Base-by-base conservation (phyloP, 2,888 invertebrate genomes). In the Heliconius charithonia region DNA sequence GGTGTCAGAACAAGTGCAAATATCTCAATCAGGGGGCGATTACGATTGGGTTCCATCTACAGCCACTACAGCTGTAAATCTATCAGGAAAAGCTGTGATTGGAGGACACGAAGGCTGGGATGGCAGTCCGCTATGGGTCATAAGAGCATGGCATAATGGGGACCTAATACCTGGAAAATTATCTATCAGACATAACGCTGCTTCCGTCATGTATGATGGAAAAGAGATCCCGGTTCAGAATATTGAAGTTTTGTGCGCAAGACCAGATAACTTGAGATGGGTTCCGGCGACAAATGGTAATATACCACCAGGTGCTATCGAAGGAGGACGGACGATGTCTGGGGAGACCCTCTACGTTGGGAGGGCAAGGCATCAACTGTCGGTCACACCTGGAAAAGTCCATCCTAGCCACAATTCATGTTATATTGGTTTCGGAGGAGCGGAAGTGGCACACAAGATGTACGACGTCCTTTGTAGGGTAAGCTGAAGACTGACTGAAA, bases 371-470 rank as follows among this genome's bases (percentile, higher is more conserved):
- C 95, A 96, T 85, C 95, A 96, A 85, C 91, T 96, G 13, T 96
- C 95, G 0, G 87, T 96, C 13, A 95, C 96, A 7, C 96, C 96
- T 4, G 96, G 96, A 16, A 96, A 96, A 85, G 89, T 96, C 10
- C 93, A 94, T 6, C 94, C 94, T 0, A 93, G 92, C 76, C 92
- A 92, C 74, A 89, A 90, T 51, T 85, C 89, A 16, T 94, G 94
- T 76, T 94, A 93, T 79, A 95, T 95, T 13, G 90, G 90, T 0
- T 94, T 95, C 77, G 91, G 87, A 19, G 95, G 95, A 0, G 86
- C 88, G 3, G 95, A 95, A 83, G 91, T 94, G 0, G 86, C 93
- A 0, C 90, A 91, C 51, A 93, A 91, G 77, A 92, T 91, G 86
- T 95, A 94, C 51, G 95, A 95, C 74, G 94, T 95, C 2, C 81